Evolutionary conservation across 2,888 invertebrate genomes (phyloP).

Genomic region (Mythimna ferrago): DNA sequence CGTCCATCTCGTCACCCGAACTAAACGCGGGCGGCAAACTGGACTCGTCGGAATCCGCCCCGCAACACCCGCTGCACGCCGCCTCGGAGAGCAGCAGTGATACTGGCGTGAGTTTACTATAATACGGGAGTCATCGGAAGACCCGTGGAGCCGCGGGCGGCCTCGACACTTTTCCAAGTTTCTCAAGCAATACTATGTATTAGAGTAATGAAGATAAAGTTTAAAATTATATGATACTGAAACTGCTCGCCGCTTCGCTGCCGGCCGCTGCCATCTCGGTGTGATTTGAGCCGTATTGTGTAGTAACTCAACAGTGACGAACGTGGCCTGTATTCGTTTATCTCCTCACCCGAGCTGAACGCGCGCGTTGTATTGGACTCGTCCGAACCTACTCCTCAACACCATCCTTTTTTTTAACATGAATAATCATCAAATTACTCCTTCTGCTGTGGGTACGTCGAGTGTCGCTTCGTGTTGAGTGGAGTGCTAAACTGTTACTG

Average conservation of each 20-base stretch:
- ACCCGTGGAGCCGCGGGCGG: too few species aligned
- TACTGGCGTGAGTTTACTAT: constrained; percentile 77
- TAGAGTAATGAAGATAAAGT: too few species aligned
- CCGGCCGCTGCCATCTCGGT: too few species aligned
- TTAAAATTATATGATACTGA: too few species aligned
- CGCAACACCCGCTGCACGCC: constrained; percentile 52
- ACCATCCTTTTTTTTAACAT: constrained; percentile 7
- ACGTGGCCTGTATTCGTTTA: constrained; percentile 80
- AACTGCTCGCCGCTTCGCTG: too few species aligned
- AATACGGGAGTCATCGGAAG: too few species aligned
- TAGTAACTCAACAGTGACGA: constrained; percentile 46
- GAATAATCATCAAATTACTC: too few species aligned
- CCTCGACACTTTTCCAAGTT: too few species aligned
- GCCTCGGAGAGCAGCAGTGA: constrained; percentile 85
- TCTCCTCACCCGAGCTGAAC: constrained; percentile 87
- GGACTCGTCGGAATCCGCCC: constrained; percentile 52
- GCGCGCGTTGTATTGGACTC: constrained; percentile 57
- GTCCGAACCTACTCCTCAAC: constrained; percentile 53
- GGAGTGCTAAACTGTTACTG: too few species aligned
- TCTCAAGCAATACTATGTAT: too few species aligned
- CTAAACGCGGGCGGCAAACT: constrained; percentile 70
- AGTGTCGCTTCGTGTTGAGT: too few species aligned
- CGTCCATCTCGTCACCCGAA: constrained; percentile 88
- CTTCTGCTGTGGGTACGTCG: too few species aligned
- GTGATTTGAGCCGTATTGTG: neutral